phyloP scores from a whole-genome alignment of 2,888 invertebrate genomes.

The Ophion ellenae region DNA sequence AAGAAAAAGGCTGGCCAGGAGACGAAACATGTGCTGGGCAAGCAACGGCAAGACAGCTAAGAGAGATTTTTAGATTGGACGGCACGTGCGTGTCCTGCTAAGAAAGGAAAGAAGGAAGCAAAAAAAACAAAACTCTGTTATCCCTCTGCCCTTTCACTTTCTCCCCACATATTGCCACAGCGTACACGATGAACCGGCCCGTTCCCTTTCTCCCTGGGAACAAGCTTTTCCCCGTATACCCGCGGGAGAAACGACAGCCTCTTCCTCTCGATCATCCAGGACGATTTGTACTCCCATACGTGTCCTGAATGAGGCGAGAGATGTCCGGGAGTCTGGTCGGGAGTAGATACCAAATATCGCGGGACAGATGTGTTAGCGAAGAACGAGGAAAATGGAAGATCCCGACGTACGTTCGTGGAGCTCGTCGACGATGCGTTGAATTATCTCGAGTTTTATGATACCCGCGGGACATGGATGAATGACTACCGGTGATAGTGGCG shows the following conservation, averaged over 20 bases:
- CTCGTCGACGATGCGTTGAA: slow-evolving; percentile 70
- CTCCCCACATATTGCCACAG: slow-evolving; percentile 36
- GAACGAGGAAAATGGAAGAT: slow-evolving; percentile 54
- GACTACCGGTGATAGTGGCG: slow-evolving; percentile 22
- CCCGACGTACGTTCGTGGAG: slow-evolving; percentile 20
- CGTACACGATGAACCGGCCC: slow-evolving; percentile 18
- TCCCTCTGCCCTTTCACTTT: slow-evolving; percentile 40
- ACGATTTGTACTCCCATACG: slow-evolving; percentile 75
- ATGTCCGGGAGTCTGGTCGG: slow-evolving; percentile 65
- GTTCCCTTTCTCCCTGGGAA: slow-evolving; percentile 62
- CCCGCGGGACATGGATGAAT: slow-evolving; percentile 61
- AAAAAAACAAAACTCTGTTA: slow-evolving; percentile 62
- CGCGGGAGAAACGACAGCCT: slow-evolving; percentile 27
- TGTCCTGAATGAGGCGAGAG: slow-evolving; percentile 72
- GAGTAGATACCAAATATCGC: slow-evolving; percentile 30
- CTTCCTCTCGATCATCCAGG: slow-evolving; percentile 60
- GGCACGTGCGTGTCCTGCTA: slow-evolving; percentile 70
- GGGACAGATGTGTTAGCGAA: slow-evolving; percentile 46
- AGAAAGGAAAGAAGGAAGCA: neutral
- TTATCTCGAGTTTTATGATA: slow-evolving; percentile 74
- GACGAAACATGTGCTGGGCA: slow-evolving; percentile 16
- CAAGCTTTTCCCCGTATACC: slow-evolving; percentile 66
- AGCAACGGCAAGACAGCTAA: slow-evolving; percentile 17
- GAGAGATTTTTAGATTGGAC: slow-evolving; percentile 72
- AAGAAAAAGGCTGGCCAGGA: slow-evolving; percentile 12